Evolutionary conservation across 30 jellyfish, hydroid and myxozoan genomes (phyloP).

Genomic region (Hydractinia symbiolongicarpus): DNA sequence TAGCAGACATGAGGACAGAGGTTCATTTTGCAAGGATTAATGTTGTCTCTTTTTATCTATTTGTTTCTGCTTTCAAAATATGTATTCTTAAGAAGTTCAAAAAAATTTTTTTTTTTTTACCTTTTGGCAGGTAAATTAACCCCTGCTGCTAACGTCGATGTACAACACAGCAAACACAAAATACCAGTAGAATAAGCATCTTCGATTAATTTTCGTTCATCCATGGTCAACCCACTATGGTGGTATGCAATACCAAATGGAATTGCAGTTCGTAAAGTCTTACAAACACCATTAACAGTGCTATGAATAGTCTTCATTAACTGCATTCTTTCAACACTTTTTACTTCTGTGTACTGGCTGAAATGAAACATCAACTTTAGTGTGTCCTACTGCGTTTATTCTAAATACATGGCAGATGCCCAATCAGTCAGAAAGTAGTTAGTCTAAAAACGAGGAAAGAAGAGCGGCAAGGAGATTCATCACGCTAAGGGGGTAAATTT

Average conservation of each 20-base stretch:
- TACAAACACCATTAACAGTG: slow-evolving; percentile 60
- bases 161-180: slow-evolving; percentile 85
- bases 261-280: slow-evolving; percentile 58
- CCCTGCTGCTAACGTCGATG: slow-evolving; percentile 99
- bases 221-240: slow-evolving; percentile 94
- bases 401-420: not conserved
- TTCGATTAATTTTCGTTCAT: slow-evolving; percentile 85
- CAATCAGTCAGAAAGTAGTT: not conserved
- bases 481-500: too few species aligned
- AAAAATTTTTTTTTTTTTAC: slow-evolving; percentile 10
- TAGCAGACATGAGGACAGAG: too few species aligned
- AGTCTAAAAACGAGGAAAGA: not conserved
- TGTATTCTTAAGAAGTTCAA: not conserved
- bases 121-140: slow-evolving; percentile 97
- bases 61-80: not conserved
- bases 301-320: slow-evolving; percentile 48
- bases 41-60: too few species aligned
- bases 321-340: slow-evolving; percentile 41
- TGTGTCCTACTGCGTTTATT: not conserved
- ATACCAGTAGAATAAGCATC: slow-evolving; percentile 89
- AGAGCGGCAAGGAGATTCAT: too few species aligned
- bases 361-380: not conserved
- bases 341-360: slow-evolving; percentile 40
- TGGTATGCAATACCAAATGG: slow-evolving; percentile 94
- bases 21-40: too few species aligned